Evolutionary conservation across 1,140 invertebrate species (phyloP), one percentile per base, ranked within the genome.

Genomic region (Drosophila nikananu): DNA sequence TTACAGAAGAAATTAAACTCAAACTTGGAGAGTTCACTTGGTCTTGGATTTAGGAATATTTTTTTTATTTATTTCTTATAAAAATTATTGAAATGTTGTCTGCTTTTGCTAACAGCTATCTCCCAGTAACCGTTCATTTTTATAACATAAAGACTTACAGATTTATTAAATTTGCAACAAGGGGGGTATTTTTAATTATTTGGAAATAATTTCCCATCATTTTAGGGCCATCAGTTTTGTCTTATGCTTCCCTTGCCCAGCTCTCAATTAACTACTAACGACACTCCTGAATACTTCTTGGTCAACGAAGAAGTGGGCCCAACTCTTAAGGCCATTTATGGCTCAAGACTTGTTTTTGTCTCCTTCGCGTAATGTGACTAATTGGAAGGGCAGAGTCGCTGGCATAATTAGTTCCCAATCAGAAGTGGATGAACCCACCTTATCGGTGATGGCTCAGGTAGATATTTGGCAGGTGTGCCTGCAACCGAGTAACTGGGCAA

Each of bases 381-480:
- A 72, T 72, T 73, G 37, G 44, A 72, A 44, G 48, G 39, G 21
- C 63, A 44, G 60, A 55, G 52, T 35, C 54, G 44, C 27, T 23
- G 39, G 25, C 35, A 27, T 73, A 72, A 73, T 73, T 73, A 42
- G 52, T 60, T 72, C n/a, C 68, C 67, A 84, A 72, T 42, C 67
- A 73, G 52, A 72, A 23, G 37, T 27, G 21, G 62, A 48, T 61
- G 42, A 41, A 59, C 37, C 71, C 21, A 37, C 21, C 42, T 55
- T 55, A 48, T 51, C 73, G 46, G 15, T 2, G 67, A 57, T 59
- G 61, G 10, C 27, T 37, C 67, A 70, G 67, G 67, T 70, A 70
- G 48, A 55, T 21, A 25, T 58, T 37, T 25, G 65, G 64, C 67
- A 71, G 67, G 67, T 68, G 67, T 67, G 19, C 1, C n/a, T 32